Evolutionary conservation across 37 sponge, comb jelly and placozoan species (phyloP).

Genomic region (Chondrilla cf. caribensis): DNA sequence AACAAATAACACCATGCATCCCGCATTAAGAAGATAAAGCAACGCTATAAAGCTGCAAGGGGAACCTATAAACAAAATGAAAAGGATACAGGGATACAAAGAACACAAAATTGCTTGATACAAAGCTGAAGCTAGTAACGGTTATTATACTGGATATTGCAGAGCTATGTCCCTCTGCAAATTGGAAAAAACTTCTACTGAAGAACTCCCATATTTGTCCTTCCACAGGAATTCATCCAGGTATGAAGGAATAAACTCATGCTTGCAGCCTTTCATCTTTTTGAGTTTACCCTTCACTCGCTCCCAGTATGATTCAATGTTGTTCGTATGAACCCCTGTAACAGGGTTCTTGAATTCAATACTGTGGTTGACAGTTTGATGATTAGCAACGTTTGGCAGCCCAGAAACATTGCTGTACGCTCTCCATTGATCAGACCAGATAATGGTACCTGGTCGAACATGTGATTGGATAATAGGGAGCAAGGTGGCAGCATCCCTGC

Average conservation of each 20-base stretch:
- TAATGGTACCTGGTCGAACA: constrained; percentile 40
- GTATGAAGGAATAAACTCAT: constrained; percentile 41
- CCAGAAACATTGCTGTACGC: constrained; percentile 39
- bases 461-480: constrained; percentile 60
- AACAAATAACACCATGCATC: no score
- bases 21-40: neutral
- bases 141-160: constrained; percentile 37
- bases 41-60: neutral
- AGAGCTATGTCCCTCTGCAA: constrained; percentile 38
- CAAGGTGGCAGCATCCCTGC: constrained; percentile 60
- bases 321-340: constrained; percentile 63
- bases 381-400: constrained; percentile 38
- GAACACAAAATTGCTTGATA: neutral
- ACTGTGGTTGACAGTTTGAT: constrained; percentile 58
- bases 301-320: constrained; percentile 71
- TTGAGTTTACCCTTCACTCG: constrained; percentile 59
- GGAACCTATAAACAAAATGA: neutral
- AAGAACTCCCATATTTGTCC: constrained; percentile 37
- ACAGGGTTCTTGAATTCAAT: constrained; percentile 50
- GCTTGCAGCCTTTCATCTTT: constrained; percentile 49
- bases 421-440: constrained; percentile 63
- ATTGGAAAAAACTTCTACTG: neutral
- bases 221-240: constrained; percentile 78
- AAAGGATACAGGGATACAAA: neutral
- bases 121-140: neutral